Conservation (phyloP, 2,113 vertebrate genomes). For the Natator depressus region DNA sequence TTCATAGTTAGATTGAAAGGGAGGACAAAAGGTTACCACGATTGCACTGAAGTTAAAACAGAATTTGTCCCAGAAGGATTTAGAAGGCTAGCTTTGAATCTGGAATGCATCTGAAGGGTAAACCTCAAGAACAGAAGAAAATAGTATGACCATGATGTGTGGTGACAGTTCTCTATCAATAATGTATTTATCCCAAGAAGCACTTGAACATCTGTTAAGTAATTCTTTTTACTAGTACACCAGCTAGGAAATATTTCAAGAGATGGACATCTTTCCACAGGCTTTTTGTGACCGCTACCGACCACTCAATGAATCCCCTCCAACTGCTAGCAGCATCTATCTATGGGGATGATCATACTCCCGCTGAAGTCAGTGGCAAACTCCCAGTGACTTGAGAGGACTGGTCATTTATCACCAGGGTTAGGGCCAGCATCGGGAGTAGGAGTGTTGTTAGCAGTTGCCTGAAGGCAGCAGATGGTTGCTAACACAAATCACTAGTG, state of each 20-base stretch:
- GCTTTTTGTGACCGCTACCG: not conserved
- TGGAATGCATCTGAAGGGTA: constrained; percentile 40
- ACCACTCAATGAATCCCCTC: not conserved
- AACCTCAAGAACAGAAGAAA: constrained; percentile 33
- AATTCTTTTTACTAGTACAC: not conserved
- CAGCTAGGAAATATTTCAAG: constrained; percentile 51
- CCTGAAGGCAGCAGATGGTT: not conserved
- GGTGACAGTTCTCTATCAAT: constrained; percentile 23
- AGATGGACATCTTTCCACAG: not conserved
- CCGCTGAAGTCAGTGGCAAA: not conserved
- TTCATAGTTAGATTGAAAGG: not conserved
- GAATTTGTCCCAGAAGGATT: constrained; percentile 23
- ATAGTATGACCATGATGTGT: constrained; percentile 16
- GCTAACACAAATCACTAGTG: not conserved
- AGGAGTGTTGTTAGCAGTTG: not conserved
- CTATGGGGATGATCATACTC: not conserved
- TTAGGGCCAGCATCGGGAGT: not conserved
- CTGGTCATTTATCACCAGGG: not conserved
- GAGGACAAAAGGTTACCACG: not conserved
- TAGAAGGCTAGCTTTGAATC: constrained; percentile 43
- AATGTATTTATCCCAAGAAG: constrained; percentile 18
- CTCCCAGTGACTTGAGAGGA: not conserved
- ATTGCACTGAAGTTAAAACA: constrained; percentile 13
- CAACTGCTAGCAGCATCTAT: not conserved
- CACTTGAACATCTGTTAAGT: not conserved